These are phyloP conservation scores for Orius insidiosus DNA, from an alignment of 1,140 invertebrate species.

Conservation along the genomic window DNA sequence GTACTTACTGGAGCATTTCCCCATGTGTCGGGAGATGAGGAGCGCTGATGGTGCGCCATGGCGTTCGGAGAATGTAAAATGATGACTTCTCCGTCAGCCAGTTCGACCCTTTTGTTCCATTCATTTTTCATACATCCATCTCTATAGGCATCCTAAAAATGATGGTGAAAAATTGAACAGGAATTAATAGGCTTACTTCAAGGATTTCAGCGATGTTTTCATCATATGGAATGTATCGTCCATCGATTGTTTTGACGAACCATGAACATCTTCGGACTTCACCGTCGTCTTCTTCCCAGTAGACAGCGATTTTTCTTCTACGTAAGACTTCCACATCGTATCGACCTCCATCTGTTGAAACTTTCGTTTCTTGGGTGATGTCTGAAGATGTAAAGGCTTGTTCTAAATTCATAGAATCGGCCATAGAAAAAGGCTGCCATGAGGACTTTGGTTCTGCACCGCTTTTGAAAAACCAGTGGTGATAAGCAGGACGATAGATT, in stretches of 20 bases:
- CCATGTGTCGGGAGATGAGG: constrained; percentile 52
- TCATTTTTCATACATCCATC: constrained; percentile 44
- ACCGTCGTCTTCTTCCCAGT: constrained; percentile 60
- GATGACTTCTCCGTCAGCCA: constrained; percentile 66
- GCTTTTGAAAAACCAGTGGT: constrained; percentile 81
- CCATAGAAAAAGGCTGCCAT: constrained; percentile 72
- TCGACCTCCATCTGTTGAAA: constrained; percentile 68
- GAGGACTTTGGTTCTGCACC: constrained; percentile 47
- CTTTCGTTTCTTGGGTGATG: constrained; percentile 14
- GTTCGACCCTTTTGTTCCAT: constrained; percentile 67
- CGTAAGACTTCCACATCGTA: constrained; percentile 74
- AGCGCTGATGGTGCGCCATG: constrained; percentile 51
- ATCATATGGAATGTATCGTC: constrained; percentile 68
- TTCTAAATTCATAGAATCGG: constrained; percentile 65
- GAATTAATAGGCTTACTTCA: too few species aligned
- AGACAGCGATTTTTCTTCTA: constrained; percentile 55
- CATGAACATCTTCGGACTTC: constrained; percentile 81
- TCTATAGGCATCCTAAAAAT: constrained; percentile 47
- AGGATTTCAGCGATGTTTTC: constrained; percentile 60
- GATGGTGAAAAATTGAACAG: too few species aligned
- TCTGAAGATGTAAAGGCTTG: constrained; percentile 40
- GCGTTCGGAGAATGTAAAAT: constrained; percentile 69
- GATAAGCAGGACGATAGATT: constrained; percentile 50
- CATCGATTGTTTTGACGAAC: constrained; percentile 77
- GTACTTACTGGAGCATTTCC: constrained; percentile 44